These are phyloP conservation scores for Epicampocera succincta DNA, from an alignment of 2,888 invertebrate species.

Conservation along the genomic window DNA sequence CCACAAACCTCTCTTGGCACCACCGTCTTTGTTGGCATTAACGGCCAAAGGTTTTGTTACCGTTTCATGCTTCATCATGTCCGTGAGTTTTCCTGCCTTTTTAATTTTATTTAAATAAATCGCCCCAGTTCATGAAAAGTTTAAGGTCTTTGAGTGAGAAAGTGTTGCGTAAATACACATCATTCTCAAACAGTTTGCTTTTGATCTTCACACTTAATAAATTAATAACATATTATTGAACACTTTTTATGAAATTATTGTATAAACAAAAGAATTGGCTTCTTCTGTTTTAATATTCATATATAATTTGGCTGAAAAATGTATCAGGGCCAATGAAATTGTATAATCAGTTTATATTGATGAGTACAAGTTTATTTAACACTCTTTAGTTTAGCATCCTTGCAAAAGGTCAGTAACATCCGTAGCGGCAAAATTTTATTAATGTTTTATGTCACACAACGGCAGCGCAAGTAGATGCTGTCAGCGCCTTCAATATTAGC, in stretches of 20 bases:
- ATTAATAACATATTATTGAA: too few species aligned
- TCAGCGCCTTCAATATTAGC: too few species aligned
- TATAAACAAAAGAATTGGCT: background rate
- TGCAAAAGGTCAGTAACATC: conserved; percentile 55
- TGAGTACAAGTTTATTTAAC: conserved; percentile 35
- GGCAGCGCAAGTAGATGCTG: too few species aligned
- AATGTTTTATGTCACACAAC: too few species aligned
- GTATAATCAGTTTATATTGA: conserved; percentile 6
- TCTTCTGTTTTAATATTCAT: background rate
- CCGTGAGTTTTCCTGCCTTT: background rate
- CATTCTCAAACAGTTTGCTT: background rate
- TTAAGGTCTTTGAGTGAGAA: conserved; percentile 24
- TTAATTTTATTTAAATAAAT: background rate
- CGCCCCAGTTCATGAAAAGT: conserved; percentile 39
- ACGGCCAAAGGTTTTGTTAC: conserved; percentile 70
- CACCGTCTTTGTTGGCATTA: conserved; percentile 29
- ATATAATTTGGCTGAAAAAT: too few species aligned
- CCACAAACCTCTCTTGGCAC: conserved; percentile 67
- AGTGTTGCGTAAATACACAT: conserved; percentile 14
- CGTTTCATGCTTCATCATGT: conserved; percentile 77
- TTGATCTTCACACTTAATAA: too few species aligned
- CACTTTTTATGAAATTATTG: too few species aligned
- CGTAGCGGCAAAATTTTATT: background rate
- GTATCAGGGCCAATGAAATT: too few species aligned
- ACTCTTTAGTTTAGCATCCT: conserved; percentile 44